These are phyloP conservation scores for Aphaenogaster floridana DNA, from an alignment of 1,140 invertebrate genomes.

Conservation along the genomic window DNA sequence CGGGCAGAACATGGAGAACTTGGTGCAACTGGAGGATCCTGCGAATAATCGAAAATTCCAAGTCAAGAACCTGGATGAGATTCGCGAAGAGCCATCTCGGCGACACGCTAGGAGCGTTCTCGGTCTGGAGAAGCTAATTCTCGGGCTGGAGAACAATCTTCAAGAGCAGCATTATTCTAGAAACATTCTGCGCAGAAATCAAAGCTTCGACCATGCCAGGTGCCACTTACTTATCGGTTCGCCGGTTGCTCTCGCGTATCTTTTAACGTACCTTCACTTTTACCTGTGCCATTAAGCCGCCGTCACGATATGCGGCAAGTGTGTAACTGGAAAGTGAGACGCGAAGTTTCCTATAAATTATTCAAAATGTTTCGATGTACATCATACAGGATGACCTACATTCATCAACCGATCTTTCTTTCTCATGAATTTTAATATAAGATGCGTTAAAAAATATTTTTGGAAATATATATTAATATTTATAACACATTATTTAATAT, in stretches of 20 bases:
- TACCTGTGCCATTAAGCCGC: constrained; percentile 54
- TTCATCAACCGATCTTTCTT: neutral
- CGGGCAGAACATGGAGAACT: constrained; percentile 83
- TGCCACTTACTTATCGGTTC: constrained; percentile 64
- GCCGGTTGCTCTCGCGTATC: constrained; percentile 20
- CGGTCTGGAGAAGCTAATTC: constrained; percentile 71
- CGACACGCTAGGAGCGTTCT: constrained; percentile 76
- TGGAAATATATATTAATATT: neutral
- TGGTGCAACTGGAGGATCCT: constrained; percentile 80
- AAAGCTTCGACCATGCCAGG: constrained; percentile 82
- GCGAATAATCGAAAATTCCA: constrained; percentile 75
- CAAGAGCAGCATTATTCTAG: constrained; percentile 63
- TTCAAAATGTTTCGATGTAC: constrained; percentile 49
- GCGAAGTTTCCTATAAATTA: constrained; percentile 62
- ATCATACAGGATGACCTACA: constrained; percentile 30
- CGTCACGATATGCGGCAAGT: constrained; percentile 35
- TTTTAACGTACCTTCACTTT: constrained; percentile 60
- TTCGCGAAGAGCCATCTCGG: constrained; percentile 79
- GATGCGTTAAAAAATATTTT: neutral
- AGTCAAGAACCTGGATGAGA: constrained; percentile 82
- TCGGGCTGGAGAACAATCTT: constrained; percentile 58
- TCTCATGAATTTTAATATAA: neutral
- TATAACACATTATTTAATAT: neutral
- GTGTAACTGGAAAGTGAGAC: constrained; percentile 63
- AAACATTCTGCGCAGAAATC: constrained; percentile 80